Evolutionary conservation across 2,113 vertebrate genomes (phyloP).

Genomic region (Ceyx melanurus): DNA sequence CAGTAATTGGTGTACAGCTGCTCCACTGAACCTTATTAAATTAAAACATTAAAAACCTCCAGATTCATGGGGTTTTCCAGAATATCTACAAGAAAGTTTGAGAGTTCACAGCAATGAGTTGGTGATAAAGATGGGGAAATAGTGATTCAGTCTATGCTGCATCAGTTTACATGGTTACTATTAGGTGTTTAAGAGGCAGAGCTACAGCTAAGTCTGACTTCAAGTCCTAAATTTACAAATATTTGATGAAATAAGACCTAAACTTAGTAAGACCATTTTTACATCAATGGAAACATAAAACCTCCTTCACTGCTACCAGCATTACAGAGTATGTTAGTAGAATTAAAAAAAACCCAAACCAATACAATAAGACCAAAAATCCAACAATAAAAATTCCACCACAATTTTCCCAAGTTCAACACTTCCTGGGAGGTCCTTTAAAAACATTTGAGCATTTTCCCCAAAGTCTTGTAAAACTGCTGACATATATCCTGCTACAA

Average conservation of each 20-base stretch:
- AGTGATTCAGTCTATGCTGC: neutral
- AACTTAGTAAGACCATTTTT: neutral
- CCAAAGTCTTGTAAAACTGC: constrained; percentile 3
- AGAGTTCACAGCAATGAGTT: neutral
- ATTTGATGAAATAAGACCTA: neutral
- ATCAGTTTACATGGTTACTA: neutral
- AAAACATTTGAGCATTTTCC: neutral
- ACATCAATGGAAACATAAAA: neutral
- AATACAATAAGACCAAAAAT: neutral
- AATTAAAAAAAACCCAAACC: neutral
- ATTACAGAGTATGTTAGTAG: neutral
- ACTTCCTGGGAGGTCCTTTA: neutral
- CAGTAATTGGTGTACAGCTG: constrained; percentile 57
- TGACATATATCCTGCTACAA: neutral
- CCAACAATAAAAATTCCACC: neutral
- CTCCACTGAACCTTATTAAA: constrained; percentile 43
- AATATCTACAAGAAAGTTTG: constrained; percentile 20
- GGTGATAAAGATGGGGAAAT: neutral
- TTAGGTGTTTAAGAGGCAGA: neutral
- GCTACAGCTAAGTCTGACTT: neutral
- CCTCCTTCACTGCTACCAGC: neutral
- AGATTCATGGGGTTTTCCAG: constrained; percentile 22
- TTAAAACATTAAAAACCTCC: constrained; percentile 43
- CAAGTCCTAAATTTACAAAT: neutral
- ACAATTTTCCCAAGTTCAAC: neutral